Percentiles rank a stretch among this genome's conserved stretches.
phyloP scores from a whole-genome alignment of 2,797 vertebrate species.

The Clarias platycephalus region DNA sequence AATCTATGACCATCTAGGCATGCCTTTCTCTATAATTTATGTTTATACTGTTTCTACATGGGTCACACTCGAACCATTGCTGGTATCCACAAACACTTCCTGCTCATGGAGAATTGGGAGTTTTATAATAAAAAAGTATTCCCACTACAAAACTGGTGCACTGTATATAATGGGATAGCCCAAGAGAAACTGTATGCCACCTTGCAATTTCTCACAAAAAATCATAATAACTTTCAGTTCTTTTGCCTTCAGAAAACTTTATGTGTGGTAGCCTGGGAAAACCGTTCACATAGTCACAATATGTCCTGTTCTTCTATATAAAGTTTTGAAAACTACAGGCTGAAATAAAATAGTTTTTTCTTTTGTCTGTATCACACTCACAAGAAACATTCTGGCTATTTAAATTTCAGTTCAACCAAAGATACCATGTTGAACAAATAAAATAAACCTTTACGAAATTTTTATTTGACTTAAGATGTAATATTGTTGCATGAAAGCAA shows the following conservation, averaged over 20 bases:
- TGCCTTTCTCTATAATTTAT: not conserved
- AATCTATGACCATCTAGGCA: not conserved
- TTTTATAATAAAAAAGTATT: not conserved
- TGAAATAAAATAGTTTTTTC: not conserved
- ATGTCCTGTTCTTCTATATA: not conserved
- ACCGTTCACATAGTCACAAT: not conserved
- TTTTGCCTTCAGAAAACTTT: not conserved
- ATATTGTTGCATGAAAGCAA: not conserved
- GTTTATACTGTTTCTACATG: slow-evolving; percentile 5
- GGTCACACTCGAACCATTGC: not conserved
- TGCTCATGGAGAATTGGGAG: not conserved
- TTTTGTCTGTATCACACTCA: not conserved
- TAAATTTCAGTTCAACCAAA: not conserved
- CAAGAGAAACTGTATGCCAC: too few species aligned
- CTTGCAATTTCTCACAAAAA: not conserved
- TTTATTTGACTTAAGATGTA: not conserved
- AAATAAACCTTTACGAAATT: too few species aligned
- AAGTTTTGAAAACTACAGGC: not conserved
- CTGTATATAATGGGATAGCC: not conserved
- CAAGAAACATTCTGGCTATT: not conserved
- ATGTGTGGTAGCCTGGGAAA: not conserved
- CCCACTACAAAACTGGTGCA: not conserved
- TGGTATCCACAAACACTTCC: not conserved
- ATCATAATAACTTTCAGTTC: not conserved
- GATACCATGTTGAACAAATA: not conserved